phyloP scores from a whole-genome alignment of 2,113 vertebrate species.

The Pristiophorus japonicus region DNA sequence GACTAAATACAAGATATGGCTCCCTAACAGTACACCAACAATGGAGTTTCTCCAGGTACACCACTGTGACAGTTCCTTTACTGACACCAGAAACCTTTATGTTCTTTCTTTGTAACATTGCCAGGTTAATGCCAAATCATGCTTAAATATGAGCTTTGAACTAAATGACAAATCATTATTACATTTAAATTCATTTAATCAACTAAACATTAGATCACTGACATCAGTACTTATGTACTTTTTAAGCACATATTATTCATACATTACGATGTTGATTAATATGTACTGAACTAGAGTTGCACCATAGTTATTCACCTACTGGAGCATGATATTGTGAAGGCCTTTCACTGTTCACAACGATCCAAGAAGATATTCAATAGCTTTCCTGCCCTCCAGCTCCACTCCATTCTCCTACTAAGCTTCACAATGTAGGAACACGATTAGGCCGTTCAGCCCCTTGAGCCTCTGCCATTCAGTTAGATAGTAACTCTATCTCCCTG shows the following conservation, averaged over 20 bases:
- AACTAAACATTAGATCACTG: background rate
- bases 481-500: background rate
- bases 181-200: constrained; percentile 18
- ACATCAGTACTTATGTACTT: background rate
- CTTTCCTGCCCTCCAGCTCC: background rate
- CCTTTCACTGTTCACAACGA: background rate
- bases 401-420: background rate
- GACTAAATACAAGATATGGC: background rate
- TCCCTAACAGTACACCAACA: background rate
- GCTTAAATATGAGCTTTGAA: background rate
- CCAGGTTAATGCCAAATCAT: background rate
- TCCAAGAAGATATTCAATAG: background rate
- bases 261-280: background rate
- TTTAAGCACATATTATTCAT: background rate
- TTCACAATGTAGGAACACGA: background rate
- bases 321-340: background rate
- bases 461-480: background rate
- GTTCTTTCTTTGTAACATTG: background rate
- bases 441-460: background rate
- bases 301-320: background rate
- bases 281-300: background rate
- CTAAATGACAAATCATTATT: background rate
- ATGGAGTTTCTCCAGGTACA: background rate
- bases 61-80: background rate
- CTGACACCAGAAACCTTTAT: background rate